Percentiles rank a stretch among this genome's conserved stretches.
phyloP scores from a whole-genome alignment of 2,888 invertebrate genomes.

The Sphaerophoria rueppellii region DNA sequence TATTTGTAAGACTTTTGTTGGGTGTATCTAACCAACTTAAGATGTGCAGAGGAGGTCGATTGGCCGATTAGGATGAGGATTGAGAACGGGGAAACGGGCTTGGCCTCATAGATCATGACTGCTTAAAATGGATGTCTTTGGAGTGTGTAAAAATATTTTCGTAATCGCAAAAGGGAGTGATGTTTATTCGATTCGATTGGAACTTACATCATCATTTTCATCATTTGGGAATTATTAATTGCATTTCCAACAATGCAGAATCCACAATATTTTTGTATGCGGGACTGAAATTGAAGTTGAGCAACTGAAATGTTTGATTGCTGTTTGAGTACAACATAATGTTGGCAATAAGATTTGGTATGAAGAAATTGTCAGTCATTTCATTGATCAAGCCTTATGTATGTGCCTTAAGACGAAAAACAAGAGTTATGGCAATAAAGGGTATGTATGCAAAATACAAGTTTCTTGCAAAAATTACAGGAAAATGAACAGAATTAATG shows the following conservation, averaged over 20 bases:
- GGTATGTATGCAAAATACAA: too few species aligned
- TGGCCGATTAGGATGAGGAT: background rate
- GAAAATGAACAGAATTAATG: too few species aligned
- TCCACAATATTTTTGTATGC: background rate
- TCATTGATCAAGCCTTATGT: too few species aligned
- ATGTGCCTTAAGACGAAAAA: too few species aligned
- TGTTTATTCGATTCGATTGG: slow-evolving; percentile 53
- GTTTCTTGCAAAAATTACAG: too few species aligned
- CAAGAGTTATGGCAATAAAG: too few species aligned
- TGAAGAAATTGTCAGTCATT: too few species aligned
- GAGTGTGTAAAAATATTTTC: slow-evolving; percentile 26
- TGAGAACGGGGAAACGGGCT: slow-evolving; percentile 11
- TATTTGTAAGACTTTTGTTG: slow-evolving; percentile 5
- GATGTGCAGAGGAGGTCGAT: slow-evolving; percentile 30
- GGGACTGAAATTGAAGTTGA: background rate
- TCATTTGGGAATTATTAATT: slow-evolving; percentile 37
- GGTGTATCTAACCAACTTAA: background rate
- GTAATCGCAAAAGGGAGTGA: slow-evolving; percentile 40
- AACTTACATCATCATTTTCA: slow-evolving; percentile 58
- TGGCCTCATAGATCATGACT: slow-evolving; percentile 31
- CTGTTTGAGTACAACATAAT: too few species aligned
- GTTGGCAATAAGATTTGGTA: too few species aligned
- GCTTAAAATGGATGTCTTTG: slow-evolving; percentile 36
- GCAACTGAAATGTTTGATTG: background rate
- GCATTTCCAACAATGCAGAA: slow-evolving; percentile 21